A percentile compares a stretch with the other conserved stretches of the same genome.
Evolutionary conservation across 2,113 vertebrate species (phyloP).

Genomic region (Acanthochromis polyacanthus): DNA sequence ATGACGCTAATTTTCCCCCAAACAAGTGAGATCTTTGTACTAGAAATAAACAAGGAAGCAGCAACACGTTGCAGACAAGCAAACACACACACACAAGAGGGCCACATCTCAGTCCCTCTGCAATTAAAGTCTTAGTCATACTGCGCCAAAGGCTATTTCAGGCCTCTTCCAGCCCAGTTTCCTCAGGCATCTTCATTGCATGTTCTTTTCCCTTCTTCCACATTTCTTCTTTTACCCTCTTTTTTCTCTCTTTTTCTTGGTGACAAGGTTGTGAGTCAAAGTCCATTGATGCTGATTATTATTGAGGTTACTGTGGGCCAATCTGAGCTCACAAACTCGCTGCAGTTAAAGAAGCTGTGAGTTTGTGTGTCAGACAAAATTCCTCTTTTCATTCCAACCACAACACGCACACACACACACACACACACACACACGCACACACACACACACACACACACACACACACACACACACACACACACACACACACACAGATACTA

Average conservation of each 20-base stretch:
- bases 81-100: slow-evolving; percentile 48
- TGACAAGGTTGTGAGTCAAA: slow-evolving; percentile 47
- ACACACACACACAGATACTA: not conserved
- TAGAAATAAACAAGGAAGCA: slow-evolving; percentile 47
- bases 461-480: not conserved
- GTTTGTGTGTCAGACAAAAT: slow-evolving; percentile 5
- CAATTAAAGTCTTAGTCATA: slow-evolving; percentile 76
- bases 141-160: slow-evolving; percentile 73
- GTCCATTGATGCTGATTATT: slow-evolving; percentile 37
- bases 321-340: slow-evolving; percentile 11
- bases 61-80: slow-evolving; percentile 25
- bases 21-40: slow-evolving; percentile 42
- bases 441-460: not conserved
- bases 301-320: slow-evolving; percentile 21
- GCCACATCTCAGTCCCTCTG: slow-evolving; percentile 66
- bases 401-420: too few species aligned
- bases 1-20: slow-evolving; percentile 27
- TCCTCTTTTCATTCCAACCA: slow-evolving; percentile 30
- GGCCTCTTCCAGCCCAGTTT: slow-evolving; percentile 64
- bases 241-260: not conserved
- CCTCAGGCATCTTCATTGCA: slow-evolving; percentile 46
- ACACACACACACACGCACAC: not conserved
- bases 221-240: not conserved
- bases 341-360: slow-evolving; percentile 1
- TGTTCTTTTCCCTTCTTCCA: slow-evolving; percentile 14